These are phyloP conservation scores for Cydia pomonella DNA, from an alignment of 1,140 invertebrate genomes.

Conservation along the genomic window DNA sequence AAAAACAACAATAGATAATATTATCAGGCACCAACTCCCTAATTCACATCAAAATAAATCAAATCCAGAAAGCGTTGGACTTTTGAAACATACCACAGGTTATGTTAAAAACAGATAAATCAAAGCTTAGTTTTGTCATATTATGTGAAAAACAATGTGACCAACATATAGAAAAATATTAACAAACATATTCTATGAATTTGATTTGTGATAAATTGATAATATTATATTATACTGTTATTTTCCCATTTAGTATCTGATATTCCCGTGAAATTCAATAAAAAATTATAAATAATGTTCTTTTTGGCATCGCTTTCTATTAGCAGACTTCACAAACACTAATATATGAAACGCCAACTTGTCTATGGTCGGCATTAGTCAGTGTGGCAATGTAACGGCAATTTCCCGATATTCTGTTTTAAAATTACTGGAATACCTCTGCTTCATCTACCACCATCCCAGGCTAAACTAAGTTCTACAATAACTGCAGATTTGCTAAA, in stretches of 20 bases:
- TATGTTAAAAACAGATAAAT: neutral
- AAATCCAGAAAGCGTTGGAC: slow-evolving; percentile 43
- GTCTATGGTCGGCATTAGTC: slow-evolving; percentile 31
- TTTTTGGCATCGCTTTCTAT: neutral
- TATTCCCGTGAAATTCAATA: too few relatives aligned
- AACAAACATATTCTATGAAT: too few relatives aligned
- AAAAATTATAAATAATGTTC: too few relatives aligned
- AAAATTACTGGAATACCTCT: neutral
- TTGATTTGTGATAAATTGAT: too few relatives aligned
- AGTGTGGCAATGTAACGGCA: neutral
- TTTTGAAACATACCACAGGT: slow-evolving; percentile 37
- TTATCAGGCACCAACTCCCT: neutral
- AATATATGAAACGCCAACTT: slow-evolving; percentile 28
- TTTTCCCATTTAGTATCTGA: too few relatives aligned
- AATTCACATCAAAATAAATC: slow-evolving; percentile 17
- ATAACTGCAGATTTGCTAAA: too few relatives aligned
- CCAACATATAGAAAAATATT: too few relatives aligned
- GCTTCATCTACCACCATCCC: too few relatives aligned
- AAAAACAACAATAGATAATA: neutral
- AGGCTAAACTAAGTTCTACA: too few relatives aligned
- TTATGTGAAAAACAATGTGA: too few relatives aligned
- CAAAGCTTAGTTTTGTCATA: too few relatives aligned
- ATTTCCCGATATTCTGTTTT: neutral
- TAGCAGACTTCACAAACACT: neutral
- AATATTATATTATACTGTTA: too few relatives aligned